Base-by-base conservation (phyloP, 2,888 invertebrate species). In the Endomychus coccineus region DNA sequence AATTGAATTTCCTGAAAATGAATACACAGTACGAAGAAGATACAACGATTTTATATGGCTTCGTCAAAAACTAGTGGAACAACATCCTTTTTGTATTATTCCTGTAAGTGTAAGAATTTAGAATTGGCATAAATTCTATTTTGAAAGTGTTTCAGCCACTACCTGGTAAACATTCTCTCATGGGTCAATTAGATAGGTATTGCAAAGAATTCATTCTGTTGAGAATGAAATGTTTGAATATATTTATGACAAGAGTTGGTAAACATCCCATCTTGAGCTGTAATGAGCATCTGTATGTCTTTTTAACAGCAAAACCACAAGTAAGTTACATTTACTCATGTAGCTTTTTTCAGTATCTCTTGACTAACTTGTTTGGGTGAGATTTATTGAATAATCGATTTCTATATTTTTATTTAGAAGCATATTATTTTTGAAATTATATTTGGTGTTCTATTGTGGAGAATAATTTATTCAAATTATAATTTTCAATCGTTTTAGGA, bases 31-130 rank as follows among this genome's bases (percentile, higher is more conserved):
- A 5, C 64, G 79, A 28, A 67, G 81, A 42, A 68, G 82, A 35
- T 83, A 82, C 59, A 82, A 80, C 64, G 83, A 83, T 59, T 83
- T 83, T 54, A 67, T 77, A 34, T 82, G 81, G 81, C 58, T 82
- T 21, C 62, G 78, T 40, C 76, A 78, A 45, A 75, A 74, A 51
- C 61, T 81, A 36, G 70, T 78, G 24, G 77, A 77, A 47, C 67
- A 66, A n/a, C 76, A 79, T 61, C 76, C 77, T 3, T 76, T 77
- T 38, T 78, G 77, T 51, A 71, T 82, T 40, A 71, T 81, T 43
- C 80, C 82, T 28, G 81, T 81, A 66, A 70, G 71, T 61, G 24
- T 16, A 25, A 17, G 21, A 7, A 19, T 9, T 10, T 27, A 10
- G n/a, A 24, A 11, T 3, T 30, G 12, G 14, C 15, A 3, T 35